Base-by-base conservation (phyloP, 2,797 vertebrate species). In the Eremophila alpestris region DNA sequence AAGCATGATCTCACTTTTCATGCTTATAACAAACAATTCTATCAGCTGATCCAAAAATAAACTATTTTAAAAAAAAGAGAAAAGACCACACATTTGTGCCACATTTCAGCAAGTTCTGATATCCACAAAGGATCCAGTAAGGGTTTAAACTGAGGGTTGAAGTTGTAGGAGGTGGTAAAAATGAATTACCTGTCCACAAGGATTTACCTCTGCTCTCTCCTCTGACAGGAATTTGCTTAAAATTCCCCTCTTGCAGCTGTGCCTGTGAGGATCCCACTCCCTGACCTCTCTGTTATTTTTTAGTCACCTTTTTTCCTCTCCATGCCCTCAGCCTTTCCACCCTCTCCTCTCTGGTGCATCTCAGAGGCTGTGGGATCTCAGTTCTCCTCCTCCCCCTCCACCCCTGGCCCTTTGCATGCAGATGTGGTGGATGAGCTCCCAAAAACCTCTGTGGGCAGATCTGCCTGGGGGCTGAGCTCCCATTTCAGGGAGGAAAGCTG, bases 91-190 rank as follows among this genome's bases (percentile, higher is more conserved):
- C 4, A 1, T 36, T 62, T 63, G 49, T 77, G 38, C 23, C 64
- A 71, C 0, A 0, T 93, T 92, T 74, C 78, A 89, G 75, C 60
- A 68, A 71, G n/a, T 60, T 9, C 60, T 92, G 40, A 32, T 82
- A 75, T 77, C 81, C 87, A 83, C 34, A 18, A 16, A 64, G 77
- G 75, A 85, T 68, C 60, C 64, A 94, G 93, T 93, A 89, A 93
- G 63, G 30, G 78, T 40, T 95, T 93, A 70, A 92, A 89, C 27
- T 52, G 56, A 76, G 41, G 18, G 54, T 18, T 89, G 83, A 90
- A 90, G 64, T 88, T 91, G 80, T 79, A 62, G 68, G 56, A 87
- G 71, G 88, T 89, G 83, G 74, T 60, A 92, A 84, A 92, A 96
- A 93, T 68, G 78, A 89, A 95, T 93, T 87, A 87, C 81, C 81